Percentiles rank a stretch among this genome's conserved stretches.
phyloP scores from a whole-genome alignment of 2,797 vertebrate genomes.

The Eutrigla gurnardus region DNA sequence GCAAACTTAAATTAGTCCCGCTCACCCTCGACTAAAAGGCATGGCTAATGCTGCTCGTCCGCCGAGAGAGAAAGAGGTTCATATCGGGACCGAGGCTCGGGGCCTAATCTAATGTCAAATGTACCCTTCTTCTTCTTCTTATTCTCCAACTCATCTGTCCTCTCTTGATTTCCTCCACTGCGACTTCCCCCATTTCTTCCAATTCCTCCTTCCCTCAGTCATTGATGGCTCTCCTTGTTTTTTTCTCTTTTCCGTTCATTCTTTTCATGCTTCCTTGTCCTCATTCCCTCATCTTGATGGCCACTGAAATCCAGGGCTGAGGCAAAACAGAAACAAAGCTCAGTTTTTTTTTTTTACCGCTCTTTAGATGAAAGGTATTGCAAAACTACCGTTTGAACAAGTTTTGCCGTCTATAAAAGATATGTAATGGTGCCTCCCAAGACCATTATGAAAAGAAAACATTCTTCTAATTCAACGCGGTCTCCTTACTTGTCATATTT shows the following conservation, averaged over 20 bases:
- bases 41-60: slow-evolving; percentile 73
- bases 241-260: slow-evolving; percentile 9
- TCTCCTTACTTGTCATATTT: neutral
- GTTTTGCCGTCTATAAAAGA: neutral
- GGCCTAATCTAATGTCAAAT: slow-evolving; percentile 69
- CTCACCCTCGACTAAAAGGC: slow-evolving; percentile 72
- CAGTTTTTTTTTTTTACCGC: neutral
- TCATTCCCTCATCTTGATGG: neutral
- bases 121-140: slow-evolving; percentile 39
- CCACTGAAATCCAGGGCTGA: neutral
- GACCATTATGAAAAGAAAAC: neutral
- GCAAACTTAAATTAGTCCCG: slow-evolving; percentile 76
- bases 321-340: neutral
- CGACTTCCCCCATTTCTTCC: slow-evolving; percentile 22
- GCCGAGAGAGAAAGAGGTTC: slow-evolving; percentile 63
- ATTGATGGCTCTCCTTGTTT: slow-evolving; percentile 20
- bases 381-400: neutral
- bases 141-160: slow-evolving; percentile 13
- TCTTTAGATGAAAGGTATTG: neutral
- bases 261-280: slow-evolving; percentile 21
- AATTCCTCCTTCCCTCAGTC: slow-evolving; percentile 16
- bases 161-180: slow-evolving; percentile 28
- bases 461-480: neutral
- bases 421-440: too few species aligned
- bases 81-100: slow-evolving; percentile 57